These are phyloP conservation scores for Melanotaenia boesemani DNA, from an alignment of 2,797 vertebrate genomes.

Conservation along the genomic window DNA sequence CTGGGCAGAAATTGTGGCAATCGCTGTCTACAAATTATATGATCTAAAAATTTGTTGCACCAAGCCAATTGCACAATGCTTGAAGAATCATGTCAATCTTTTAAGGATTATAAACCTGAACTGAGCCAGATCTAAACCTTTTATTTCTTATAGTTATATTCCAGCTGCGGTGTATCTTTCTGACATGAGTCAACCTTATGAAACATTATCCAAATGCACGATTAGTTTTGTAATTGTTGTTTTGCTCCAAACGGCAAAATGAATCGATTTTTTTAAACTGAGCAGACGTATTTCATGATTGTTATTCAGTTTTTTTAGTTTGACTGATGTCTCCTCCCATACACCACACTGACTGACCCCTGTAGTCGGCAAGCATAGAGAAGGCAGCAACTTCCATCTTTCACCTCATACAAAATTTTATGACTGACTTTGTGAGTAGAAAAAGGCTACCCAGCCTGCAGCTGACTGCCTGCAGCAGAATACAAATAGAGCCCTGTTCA, in stretches of 20 bases:
- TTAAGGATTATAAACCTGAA: slow-evolving; percentile 47
- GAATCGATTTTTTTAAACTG: slow-evolving; percentile 46
- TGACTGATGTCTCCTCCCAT: slow-evolving; percentile 40
- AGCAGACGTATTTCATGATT: slow-evolving; percentile 47
- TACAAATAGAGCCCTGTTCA: slow-evolving; percentile 68
- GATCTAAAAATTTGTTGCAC: slow-evolving; percentile 61
- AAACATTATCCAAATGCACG: slow-evolving; percentile 60
- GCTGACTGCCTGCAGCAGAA: slow-evolving; percentile 44
- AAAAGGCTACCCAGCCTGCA: slow-evolving; percentile 42
- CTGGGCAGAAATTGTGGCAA: slow-evolving; percentile 79
- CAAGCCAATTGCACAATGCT: slow-evolving; percentile 59
- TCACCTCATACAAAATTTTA: slow-evolving; percentile 60
- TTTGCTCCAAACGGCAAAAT: slow-evolving; percentile 55
- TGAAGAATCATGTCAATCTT: slow-evolving; percentile 45
- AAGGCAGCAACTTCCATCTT: slow-evolving; percentile 57
- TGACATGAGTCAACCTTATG: slow-evolving; percentile 40
- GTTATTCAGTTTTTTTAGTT: slow-evolving; percentile 35
- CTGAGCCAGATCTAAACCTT: slow-evolving; percentile 50
- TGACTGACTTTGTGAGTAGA: slow-evolving; percentile 65
- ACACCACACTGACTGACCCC: slow-evolving; percentile 43
- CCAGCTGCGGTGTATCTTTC: slow-evolving; percentile 73
- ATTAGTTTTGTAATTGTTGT: slow-evolving; percentile 47
- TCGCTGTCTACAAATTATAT: slow-evolving; percentile 68
- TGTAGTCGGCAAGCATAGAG: slow-evolving; percentile 41
- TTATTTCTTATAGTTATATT: slow-evolving; percentile 65